Evolutionary conservation across 2,797 vertebrate species (phyloP), one percentile per base, ranked within the genome.

Genomic region (Aldrovandia affinis): DNA sequence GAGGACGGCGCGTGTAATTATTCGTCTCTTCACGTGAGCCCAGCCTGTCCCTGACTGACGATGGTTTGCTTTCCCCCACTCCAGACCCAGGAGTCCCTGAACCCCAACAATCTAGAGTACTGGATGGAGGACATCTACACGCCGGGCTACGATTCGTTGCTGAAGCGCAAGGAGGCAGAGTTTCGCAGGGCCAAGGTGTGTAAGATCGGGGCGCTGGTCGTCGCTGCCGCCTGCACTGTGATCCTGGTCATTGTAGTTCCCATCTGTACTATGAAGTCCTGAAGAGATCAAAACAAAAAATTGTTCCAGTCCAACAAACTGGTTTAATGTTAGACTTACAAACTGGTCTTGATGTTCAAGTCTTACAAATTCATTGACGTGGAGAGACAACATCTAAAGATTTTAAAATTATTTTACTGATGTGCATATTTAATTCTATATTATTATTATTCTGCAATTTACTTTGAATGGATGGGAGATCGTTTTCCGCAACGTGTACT

Each of bases 91-190:
- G 98, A 99, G 86, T 97, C 97, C 83, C 91, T 98, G 85, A 98
- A 99, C 85, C 97, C 98, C 39, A 98, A 98, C 94, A 97, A 98
- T 93, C 91, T 98, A 84, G 97, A 98, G 87, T 99, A 97, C 87
- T 99, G 98, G 98, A 97, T 98, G 97, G 98, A 99, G 81, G 97
- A 98, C 87, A 97, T 98, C 87, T 98, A 98, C 82, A 97, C 96
- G 2, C 98, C 97, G 0, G 97, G 97, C 86, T 98, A 98, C 0
- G 97, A 97, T 81, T 97, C 96, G 0, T 89, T 99, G 47, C 92
- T 99, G 81, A 96, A 97, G 86, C 96, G 96, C 84, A 98, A 98
- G 83, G 97, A 98, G 87, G 98, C 97, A 0, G 93, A 96, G 89
- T 96, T 97, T 89, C 94, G 97, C 82, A 94, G 97, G 75, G 95